Percentiles rank a stretch among this genome's conserved stretches.
Evolutionary conservation across 2,888 invertebrate genomes (phyloP).

Genomic region (Agrochola lychnidis): DNA sequence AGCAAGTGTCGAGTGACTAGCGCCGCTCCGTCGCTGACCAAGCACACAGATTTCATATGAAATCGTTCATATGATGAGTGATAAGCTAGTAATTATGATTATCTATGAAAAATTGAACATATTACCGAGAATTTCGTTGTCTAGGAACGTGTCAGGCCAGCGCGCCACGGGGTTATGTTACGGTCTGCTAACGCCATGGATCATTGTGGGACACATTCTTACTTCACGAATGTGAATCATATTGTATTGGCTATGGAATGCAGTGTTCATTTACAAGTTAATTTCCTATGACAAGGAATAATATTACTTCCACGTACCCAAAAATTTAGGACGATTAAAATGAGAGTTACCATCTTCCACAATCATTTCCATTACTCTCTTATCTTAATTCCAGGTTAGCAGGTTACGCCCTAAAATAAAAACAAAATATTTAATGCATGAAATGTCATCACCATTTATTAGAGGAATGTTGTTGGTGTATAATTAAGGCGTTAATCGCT

Average conservation of each 20-base stretch:
- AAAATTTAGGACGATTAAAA: background rate
- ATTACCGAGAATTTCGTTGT: slow-evolving; percentile 72
- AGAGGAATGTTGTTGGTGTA: slow-evolving; percentile 67
- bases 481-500: slow-evolving; percentile 72
- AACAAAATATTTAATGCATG: slow-evolving; percentile 40
- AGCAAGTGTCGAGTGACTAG: slow-evolving; percentile 82
- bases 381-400: slow-evolving; percentile 29
- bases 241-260: slow-evolving; percentile 35
- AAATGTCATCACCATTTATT: slow-evolving; percentile 69
- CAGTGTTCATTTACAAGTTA: slow-evolving; percentile 2
- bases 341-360: background rate
- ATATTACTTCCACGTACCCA: background rate
- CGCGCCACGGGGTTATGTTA: slow-evolving; percentile 58
- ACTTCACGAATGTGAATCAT: slow-evolving; percentile 1
- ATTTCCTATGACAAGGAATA: background rate
- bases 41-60: slow-evolving; percentile 81
- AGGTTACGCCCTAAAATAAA: slow-evolving; percentile 38
- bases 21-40: slow-evolving; percentile 79
- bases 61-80: slow-evolving; percentile 80
- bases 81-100: slow-evolving; percentile 77
- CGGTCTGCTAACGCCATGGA: slow-evolving; percentile 25
- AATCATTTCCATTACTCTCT: slow-evolving; percentile 16
- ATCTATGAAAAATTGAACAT: slow-evolving; percentile 75
- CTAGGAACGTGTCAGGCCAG: slow-evolving; percentile 65
- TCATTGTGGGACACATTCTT: slow-evolving; percentile 29